phyloP scores from a whole-genome alignment of 2,888 invertebrate species.

The Operophtera brumata region DNA sequence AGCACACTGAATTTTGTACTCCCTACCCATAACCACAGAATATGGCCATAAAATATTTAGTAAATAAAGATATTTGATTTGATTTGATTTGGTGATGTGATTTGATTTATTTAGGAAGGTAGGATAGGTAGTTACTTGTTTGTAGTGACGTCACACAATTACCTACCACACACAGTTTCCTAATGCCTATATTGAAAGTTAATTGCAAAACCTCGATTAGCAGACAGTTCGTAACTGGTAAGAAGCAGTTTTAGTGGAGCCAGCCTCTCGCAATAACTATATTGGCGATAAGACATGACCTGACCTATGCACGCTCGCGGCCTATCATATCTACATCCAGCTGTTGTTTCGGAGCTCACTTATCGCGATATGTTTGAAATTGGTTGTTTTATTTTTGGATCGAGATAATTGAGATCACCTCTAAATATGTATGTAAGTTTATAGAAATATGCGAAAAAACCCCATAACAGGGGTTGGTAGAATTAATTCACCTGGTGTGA shows the following conservation, averaged over 20 bases:
- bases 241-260: slow-evolving; percentile 26
- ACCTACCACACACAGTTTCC: slow-evolving; percentile 1
- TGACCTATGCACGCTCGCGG: slow-evolving; percentile 9
- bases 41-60: too few species aligned
- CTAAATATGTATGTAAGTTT: too few species aligned
- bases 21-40: too few species aligned
- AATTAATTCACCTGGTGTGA: too few species aligned
- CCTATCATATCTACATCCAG: neutral
- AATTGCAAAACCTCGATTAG: slow-evolving; percentile 12
- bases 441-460: too few species aligned
- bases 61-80: too few species aligned
- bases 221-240: slow-evolving; percentile 29
- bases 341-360: slow-evolving; percentile 13
- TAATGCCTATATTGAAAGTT: slow-evolving; percentile 8
- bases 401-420: neutral
- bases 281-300: slow-evolving; percentile 13
- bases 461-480: too few species aligned
- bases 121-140: too few species aligned
- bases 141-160: neutral
- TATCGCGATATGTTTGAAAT: neutral
- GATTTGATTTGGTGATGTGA: too few species aligned
- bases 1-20: too few species aligned
- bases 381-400: neutral
- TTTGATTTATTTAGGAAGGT: too few species aligned
- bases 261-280: slow-evolving; percentile 6